A percentile compares a stretch with the other conserved stretches of the same genome.
Evolutionary conservation across 1,140 invertebrate genomes (phyloP).

Genomic region (Bombus difficillimus): DNA sequence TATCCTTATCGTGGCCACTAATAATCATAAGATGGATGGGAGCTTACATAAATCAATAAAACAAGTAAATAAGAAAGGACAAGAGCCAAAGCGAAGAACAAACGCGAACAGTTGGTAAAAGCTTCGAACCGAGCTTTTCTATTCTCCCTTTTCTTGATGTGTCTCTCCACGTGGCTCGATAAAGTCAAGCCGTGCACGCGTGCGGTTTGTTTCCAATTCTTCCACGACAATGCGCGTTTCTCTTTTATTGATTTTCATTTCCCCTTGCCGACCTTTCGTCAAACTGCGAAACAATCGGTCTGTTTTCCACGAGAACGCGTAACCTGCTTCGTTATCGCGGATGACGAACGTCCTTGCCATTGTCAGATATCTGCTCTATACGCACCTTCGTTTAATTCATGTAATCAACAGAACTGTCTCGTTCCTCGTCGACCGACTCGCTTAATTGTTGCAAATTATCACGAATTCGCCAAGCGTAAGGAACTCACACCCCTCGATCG

Average conservation of each 20-base stretch:
- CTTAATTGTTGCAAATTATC: neutral
- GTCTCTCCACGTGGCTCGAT: constrained; percentile 5
- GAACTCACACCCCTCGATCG: too few species aligned
- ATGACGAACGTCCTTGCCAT: neutral
- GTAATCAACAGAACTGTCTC: neutral
- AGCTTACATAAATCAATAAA: neutral
- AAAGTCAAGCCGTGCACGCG: neutral
- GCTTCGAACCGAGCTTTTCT: too few species aligned
- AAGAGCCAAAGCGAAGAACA: neutral
- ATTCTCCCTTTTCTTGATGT: neutral
- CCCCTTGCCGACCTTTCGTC: neutral
- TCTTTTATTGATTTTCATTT: neutral
- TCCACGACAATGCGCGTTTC: neutral
- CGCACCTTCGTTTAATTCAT: constrained; percentile 28
- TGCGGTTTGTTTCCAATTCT: neutral
- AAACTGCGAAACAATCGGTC: constrained; percentile 10
- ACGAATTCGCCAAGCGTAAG: neutral
- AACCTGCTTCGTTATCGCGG: constrained; percentile 19
- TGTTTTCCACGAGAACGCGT: constrained; percentile 16
- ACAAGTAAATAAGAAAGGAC: neutral
- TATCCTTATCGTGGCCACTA: too few species aligned
- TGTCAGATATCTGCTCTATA: neutral
- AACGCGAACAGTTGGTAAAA: neutral
- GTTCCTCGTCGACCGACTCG: neutral
- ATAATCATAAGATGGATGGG: too few species aligned